Evolutionary conservation across 1,140 invertebrate species (phyloP).

Genomic region (Drosophila varians): DNA sequence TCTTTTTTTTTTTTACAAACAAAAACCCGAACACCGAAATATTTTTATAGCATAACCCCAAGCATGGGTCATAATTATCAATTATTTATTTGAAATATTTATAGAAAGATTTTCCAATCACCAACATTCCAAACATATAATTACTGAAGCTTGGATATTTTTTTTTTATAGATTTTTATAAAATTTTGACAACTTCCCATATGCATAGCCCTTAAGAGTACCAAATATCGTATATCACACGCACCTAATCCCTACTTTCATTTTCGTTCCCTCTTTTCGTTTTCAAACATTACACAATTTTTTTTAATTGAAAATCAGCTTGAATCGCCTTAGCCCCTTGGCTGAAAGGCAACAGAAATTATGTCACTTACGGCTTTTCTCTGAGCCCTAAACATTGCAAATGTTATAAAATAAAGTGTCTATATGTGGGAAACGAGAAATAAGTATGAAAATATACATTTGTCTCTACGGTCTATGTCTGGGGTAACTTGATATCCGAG

Average conservation of each 20-base stretch:
- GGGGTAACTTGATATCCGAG: slow-evolving; percentile 64
- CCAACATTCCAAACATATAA: slow-evolving; percentile 23
- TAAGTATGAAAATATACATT: slow-evolving; percentile 23
- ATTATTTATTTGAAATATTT: slow-evolving; percentile 14
- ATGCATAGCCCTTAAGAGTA: slow-evolving; percentile 11
- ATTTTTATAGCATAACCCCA: slow-evolving; percentile 31
- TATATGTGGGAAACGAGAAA: background rate
- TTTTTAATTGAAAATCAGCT: slow-evolving; percentile 64
- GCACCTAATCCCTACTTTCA: slow-evolving; percentile 61
- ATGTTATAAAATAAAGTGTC: slow-evolving; percentile 56
- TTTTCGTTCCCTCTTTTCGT: slow-evolving; percentile 43
- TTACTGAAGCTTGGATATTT: background rate
- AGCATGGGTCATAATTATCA: slow-evolving; percentile 22
- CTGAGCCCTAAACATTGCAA: slow-evolving; percentile 56
- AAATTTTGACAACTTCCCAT: slow-evolving; percentile 24
- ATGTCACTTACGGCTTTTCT: slow-evolving; percentile 70
- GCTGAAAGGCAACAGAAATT: slow-evolving; percentile 50
- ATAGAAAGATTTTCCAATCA: slow-evolving; percentile 11
- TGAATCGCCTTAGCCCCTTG: slow-evolving; percentile 55
- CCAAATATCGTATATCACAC: slow-evolving; percentile 41
- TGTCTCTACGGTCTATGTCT: slow-evolving; percentile 42
- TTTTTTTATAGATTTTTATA: background rate
- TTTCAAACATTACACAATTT: slow-evolving; percentile 67
- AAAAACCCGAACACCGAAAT: slow-evolving; percentile 2
- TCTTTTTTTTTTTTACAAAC: slow-evolving; percentile 12